Base-by-base conservation (phyloP, 2,888 invertebrate genomes). In the Eupelmus urozonus region DNA sequence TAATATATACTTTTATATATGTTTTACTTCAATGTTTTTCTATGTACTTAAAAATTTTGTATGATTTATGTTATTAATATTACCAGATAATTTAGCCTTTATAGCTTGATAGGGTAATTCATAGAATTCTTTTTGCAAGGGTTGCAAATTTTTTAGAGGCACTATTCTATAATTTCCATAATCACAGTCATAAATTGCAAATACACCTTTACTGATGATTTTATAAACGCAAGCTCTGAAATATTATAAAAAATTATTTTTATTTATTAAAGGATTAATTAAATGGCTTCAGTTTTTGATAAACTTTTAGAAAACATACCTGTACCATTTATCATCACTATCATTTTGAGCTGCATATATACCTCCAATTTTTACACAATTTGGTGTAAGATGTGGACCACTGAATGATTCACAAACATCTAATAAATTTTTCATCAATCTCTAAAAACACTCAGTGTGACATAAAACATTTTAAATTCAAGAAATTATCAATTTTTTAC, bases 271-370 rank as follows among this genome's bases (percentile, higher is more conserved):
- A 34, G 3, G 9, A 34, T 34, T 34, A 34, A n/a, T n/a, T 34
- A 34, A 34, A 34, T 5, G 25, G n/a, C 2, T 45, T 16, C 25
- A 40, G n/a, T 0, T 16, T n/a, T 34, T 60, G 1, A 27, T 25
- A 45, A 27, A 25, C 3, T 34, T 20, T 0, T 13, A 55, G 16
- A 23, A n/a, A 55, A 84, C 90, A 87, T 89, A 95, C 95, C 96
- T 93, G 88, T 95, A 95, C 94, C 95, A 96, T 29, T 91, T 90
- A 85, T 95, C 93, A 60, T 95, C 93, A 59, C 88, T 9, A 34
- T 5, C 89, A 85, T 94, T 93, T 84, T 91, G 92, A 0, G 93
- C 94, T 0, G 95, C 94, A 87, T 94, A 96, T 40, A 94, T 91
- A 84, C 93, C 92, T 0, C 95, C 95, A 76, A 90, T 89, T 74